phyloP scores from a whole-genome alignment of 2,888 invertebrate species.

The Euplexia lucipara region DNA sequence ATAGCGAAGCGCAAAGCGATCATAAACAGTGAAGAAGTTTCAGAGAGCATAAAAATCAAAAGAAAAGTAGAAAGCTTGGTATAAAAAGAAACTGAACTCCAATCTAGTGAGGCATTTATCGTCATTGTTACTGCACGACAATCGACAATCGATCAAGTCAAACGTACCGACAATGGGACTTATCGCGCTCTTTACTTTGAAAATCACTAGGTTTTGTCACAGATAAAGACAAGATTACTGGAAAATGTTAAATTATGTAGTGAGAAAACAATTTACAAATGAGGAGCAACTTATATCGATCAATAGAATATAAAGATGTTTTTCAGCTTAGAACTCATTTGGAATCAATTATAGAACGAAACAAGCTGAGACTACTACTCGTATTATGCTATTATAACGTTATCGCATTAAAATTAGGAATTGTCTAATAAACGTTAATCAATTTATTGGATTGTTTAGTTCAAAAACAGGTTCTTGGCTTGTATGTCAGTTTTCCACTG shows the following conservation, averaged over 20 bases:
- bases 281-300: too few relatives aligned
- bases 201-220: slow-evolving; percentile 71
- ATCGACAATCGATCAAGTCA: slow-evolving; percentile 80
- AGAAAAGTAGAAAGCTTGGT: slow-evolving; percentile 51
- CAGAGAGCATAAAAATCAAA: slow-evolving; percentile 42
- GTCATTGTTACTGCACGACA: slow-evolving; percentile 80
- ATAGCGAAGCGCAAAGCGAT: slow-evolving; percentile 15
- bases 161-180: slow-evolving; percentile 76
- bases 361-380: too few relatives aligned
- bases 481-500: slow-evolving; percentile 13
- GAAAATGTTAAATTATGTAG: slow-evolving; percentile 43
- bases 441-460: background rate
- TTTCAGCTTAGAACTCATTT: background rate
- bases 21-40: slow-evolving; percentile 40
- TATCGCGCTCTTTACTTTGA: slow-evolving; percentile 73
- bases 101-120: slow-evolving; percentile 82
- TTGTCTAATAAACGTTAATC: too few relatives aligned
- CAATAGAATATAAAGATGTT: background rate
- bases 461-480: background rate
- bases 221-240: slow-evolving; percentile 59
- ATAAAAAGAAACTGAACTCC: slow-evolving; percentile 69
- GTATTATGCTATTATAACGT: too few relatives aligned
- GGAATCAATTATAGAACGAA: background rate
- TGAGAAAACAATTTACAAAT: slow-evolving; percentile 42
- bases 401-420: too few relatives aligned